These are phyloP conservation scores for Tethea ocularis DNA, from an alignment of 2,888 invertebrate species.

Conservation along the genomic window DNA sequence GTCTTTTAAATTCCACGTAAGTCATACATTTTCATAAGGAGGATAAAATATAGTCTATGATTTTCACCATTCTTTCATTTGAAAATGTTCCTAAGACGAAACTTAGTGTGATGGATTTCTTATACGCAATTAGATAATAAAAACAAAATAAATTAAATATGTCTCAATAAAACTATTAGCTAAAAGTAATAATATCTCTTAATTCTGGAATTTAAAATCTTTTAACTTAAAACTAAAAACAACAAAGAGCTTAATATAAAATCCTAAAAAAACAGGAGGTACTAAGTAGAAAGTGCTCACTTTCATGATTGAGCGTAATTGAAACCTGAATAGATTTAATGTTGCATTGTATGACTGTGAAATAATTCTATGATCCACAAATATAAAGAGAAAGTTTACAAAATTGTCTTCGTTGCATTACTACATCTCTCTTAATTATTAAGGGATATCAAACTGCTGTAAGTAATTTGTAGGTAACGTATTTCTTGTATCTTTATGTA, in stretches of 20 bases:
- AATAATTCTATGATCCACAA: neutral
- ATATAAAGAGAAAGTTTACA: neutral
- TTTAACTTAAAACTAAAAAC: constrained; percentile 71
- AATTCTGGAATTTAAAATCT: constrained; percentile 78
- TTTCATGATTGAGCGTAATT: constrained; percentile 2
- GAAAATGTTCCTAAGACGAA: neutral
- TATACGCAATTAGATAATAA: constrained; percentile 32
- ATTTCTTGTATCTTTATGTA: neutral
- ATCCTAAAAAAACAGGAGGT: constrained; percentile 56
- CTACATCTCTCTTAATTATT: neutral
- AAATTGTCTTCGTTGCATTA: neutral
- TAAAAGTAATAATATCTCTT: constrained; percentile 76
- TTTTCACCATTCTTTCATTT: neutral
- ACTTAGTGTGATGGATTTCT: constrained; percentile 6
- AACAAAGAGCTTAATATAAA: constrained; percentile 59
- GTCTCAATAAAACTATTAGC: constrained; percentile 52
- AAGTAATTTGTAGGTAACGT: neutral
- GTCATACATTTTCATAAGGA: too few species aligned
- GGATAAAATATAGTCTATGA: too few species aligned
- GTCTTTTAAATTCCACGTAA: too few species aligned
- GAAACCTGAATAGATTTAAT: neutral
- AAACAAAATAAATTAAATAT: constrained; percentile 74
- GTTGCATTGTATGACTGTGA: neutral
- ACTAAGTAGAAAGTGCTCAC: constrained; percentile 36
- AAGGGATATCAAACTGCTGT: neutral